phyloP scores from a whole-genome alignment of 1,140 invertebrate genomes.

The Drosophila tropicalis region DNA sequence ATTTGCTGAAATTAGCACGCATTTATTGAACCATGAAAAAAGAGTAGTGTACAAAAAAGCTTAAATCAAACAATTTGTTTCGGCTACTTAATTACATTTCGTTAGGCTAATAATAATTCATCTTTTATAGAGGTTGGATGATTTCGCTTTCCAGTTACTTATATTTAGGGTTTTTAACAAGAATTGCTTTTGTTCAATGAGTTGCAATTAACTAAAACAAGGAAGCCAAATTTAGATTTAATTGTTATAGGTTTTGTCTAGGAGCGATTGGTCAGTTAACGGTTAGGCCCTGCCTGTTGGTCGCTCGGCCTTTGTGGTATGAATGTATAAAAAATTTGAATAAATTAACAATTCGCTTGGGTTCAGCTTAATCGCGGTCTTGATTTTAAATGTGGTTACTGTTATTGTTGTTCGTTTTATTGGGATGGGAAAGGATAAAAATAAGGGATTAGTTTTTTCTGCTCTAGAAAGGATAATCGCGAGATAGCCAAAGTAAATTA shows the following conservation, averaged over 20 bases:
- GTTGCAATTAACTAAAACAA: slow-evolving; percentile 29
- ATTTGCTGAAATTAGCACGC: slow-evolving; percentile 56
- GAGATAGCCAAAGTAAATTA: slow-evolving; percentile 61
- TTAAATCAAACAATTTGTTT: slow-evolving; percentile 56
- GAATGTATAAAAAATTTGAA: slow-evolving; percentile 17
- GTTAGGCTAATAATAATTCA: slow-evolving; percentile 24
- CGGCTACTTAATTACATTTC: slow-evolving; percentile 39
- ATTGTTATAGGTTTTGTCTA: slow-evolving; percentile 20
- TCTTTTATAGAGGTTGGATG: slow-evolving; percentile 45
- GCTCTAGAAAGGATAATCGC: slow-evolving; percentile 35
- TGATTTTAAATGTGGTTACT: background rate
- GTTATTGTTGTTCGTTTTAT: slow-evolving; percentile 8
- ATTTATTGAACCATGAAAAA: slow-evolving; percentile 65
- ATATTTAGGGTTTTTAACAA: slow-evolving; percentile 31
- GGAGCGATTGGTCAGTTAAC: background rate
- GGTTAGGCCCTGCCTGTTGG: background rate
- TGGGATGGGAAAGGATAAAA: slow-evolving; percentile 8
- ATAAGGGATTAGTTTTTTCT: slow-evolving; percentile 30
- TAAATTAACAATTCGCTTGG: slow-evolving; percentile 17
- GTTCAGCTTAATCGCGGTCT: slow-evolving; percentile 4
- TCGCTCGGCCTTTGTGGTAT: background rate
- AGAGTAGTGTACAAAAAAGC: slow-evolving; percentile 65
- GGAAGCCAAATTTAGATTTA: slow-evolving; percentile 25
- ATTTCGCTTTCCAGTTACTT: slow-evolving; percentile 9
- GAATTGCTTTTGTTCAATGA: slow-evolving; percentile 22